A percentile compares a stretch with the other conserved stretches of the same genome.
Conservation (phyloP, 2,888 invertebrate genomes). For the Teleogryllus oceanicus region DNA sequence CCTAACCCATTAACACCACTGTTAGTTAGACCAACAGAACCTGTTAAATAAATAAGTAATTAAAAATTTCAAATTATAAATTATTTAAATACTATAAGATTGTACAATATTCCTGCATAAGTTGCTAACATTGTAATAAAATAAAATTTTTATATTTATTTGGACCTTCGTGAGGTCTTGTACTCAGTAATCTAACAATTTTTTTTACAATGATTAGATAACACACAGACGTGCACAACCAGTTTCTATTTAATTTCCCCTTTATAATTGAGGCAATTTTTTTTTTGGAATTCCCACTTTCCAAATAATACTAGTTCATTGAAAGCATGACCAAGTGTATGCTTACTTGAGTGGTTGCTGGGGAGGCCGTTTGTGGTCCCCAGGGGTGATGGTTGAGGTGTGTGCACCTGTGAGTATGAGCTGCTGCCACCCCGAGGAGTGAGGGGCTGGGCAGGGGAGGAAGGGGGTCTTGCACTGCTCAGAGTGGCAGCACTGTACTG, state of each 20-base stretch:
- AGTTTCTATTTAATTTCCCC: too few relatives aligned
- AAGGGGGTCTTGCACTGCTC: constrained; percentile 34
- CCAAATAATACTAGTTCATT: too few relatives aligned
- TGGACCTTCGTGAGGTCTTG: too few relatives aligned
- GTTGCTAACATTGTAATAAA: not conserved
- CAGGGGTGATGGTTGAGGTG: constrained; percentile 40
- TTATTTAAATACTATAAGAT: not conserved
- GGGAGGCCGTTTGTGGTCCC: constrained; percentile 30
- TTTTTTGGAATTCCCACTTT: too few relatives aligned
- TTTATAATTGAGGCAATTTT: too few relatives aligned
- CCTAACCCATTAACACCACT: constrained; percentile 43
- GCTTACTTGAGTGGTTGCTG: constrained; percentile 25
- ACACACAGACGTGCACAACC: too few relatives aligned
- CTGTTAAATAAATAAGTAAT: constrained; percentile 11
- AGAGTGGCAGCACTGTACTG: constrained; percentile 27
- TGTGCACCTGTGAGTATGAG: constrained; percentile 36
- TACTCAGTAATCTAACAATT: too few relatives aligned
- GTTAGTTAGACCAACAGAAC: constrained; percentile 20
- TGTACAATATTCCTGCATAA: too few relatives aligned
- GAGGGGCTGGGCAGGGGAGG: constrained; percentile 36
- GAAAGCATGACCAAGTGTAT: not conserved
- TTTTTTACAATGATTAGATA: too few relatives aligned
- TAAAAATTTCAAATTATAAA: not conserved
- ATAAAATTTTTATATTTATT: not conserved
- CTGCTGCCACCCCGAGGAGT: constrained; percentile 36